A percentile compares a stretch with the other conserved stretches of the same genome.
Conservation (phyloP, 2,888 invertebrate species). For the Drosophila demipolita region DNA sequence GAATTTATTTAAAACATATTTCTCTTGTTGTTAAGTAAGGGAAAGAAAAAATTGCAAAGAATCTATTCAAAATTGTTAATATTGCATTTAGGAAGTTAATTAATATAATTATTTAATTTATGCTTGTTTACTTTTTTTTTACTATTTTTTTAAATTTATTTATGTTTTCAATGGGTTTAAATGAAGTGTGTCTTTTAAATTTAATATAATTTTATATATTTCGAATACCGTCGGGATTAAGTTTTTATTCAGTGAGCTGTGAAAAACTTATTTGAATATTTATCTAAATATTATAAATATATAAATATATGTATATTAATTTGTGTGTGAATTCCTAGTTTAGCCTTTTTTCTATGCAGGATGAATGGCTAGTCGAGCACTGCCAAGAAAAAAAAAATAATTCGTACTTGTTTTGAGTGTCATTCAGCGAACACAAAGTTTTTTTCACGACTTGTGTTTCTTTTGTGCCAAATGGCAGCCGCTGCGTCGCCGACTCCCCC, state of each 20-base stretch:
- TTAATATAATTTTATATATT: neutral
- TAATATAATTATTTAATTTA: neutral
- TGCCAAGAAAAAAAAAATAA: neutral
- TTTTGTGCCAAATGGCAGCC: constrained; percentile 53
- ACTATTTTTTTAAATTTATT: neutral
- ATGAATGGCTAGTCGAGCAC: neutral
- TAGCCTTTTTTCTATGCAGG: constrained; percentile 8
- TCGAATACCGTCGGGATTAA: neutral
- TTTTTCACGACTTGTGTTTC: constrained; percentile 41
- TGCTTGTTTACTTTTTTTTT: neutral
- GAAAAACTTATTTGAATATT: neutral
- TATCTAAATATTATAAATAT: neutral
- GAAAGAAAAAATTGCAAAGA: neutral
- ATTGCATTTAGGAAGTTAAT: neutral
- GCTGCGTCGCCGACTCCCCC: constrained; percentile 53
- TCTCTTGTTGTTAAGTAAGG: neutral
- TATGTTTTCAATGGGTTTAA: neutral
- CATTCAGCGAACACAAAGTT: constrained; percentile 38
- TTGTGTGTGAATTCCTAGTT: neutral
- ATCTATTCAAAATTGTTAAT: neutral
- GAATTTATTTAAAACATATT: neutral
- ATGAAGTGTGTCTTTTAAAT: neutral
- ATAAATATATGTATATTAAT: neutral
- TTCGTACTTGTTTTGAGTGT: constrained; percentile 45
- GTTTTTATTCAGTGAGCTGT: neutral